These are phyloP conservation scores for Amyelois transitella DNA, from an alignment of 1,140 invertebrate genomes.

Conservation along the genomic window DNA sequence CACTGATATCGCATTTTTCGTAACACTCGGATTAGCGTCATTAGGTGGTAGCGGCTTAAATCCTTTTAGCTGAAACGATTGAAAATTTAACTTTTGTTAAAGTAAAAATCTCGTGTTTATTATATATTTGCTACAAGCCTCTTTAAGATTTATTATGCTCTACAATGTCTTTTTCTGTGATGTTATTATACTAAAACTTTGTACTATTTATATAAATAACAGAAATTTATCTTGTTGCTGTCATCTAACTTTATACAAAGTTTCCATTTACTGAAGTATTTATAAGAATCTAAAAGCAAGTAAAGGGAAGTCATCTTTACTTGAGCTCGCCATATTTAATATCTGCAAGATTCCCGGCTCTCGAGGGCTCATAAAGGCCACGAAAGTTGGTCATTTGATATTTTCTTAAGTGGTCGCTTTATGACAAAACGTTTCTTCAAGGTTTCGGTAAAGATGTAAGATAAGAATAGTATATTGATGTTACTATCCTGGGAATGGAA, in stretches of 20 bases:
- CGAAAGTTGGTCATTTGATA: background rate
- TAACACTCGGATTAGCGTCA: background rate
- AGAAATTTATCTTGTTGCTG: too few species aligned
- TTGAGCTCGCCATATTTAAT: background rate
- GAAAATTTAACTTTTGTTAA: too few species aligned
- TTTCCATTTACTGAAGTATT: too few species aligned
- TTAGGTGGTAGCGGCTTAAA: background rate
- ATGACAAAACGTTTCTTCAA: background rate
- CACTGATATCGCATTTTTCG: background rate
- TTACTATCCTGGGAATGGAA: background rate
- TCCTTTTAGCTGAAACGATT: background rate
- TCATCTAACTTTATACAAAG: too few species aligned
- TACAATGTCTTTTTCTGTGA: too few species aligned
- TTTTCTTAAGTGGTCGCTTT: background rate
- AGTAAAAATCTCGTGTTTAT: too few species aligned
- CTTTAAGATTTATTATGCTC: too few species aligned
- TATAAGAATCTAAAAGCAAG: background rate
- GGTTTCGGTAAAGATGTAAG: too few species aligned
- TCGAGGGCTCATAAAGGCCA: background rate
- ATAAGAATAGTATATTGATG: background rate
- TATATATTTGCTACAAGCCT: too few species aligned
- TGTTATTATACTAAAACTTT: too few species aligned
- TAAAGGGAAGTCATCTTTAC: background rate
- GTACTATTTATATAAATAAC: too few species aligned
- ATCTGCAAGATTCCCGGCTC: background rate